Percentiles rank a stretch among this genome's conserved stretches.
Conservation (phyloP, 2,797 vertebrate genomes). For the Vipera latastei region DNA sequence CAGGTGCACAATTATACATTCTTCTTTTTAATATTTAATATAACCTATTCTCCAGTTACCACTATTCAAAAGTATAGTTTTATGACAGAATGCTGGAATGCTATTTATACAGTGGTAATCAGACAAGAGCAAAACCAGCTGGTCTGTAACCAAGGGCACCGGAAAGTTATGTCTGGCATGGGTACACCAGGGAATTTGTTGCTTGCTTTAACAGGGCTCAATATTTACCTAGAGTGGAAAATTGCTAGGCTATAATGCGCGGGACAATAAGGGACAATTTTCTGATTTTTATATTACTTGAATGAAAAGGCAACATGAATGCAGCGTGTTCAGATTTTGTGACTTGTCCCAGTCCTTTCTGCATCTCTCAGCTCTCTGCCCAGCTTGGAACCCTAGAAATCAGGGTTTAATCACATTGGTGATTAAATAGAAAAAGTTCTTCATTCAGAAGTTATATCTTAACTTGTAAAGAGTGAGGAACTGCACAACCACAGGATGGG, state of each 20-base stretch:
- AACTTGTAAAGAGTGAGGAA: background rate
- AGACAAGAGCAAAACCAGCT: slow-evolving; percentile 63
- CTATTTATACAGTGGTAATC: slow-evolving; percentile 58
- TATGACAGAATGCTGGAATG: slow-evolving; percentile 59
- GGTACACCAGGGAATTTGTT: slow-evolving; percentile 43
- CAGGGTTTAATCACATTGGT: background rate
- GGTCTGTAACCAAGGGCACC: slow-evolving; percentile 62
- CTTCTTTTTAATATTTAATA: background rate
- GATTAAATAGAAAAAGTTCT: background rate
- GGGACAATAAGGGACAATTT: background rate
- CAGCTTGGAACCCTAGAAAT: background rate
- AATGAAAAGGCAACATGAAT: background rate
- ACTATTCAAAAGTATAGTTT: slow-evolving; percentile 41
- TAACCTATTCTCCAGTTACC: slow-evolving; percentile 1
- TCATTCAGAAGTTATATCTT: background rate
- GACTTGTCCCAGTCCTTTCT: background rate
- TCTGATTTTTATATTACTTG: slow-evolving; percentile 5
- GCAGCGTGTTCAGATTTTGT: background rate
- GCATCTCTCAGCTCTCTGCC: background rate
- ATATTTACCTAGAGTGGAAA: slow-evolving; percentile 54
- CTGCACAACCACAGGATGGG: background rate
- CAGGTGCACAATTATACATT: background rate
- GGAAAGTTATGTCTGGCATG: slow-evolving; percentile 61
- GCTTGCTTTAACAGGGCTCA: slow-evolving; percentile 38
- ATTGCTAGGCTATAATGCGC: slow-evolving; percentile 22